Evolutionary conservation across 2,113 vertebrate genomes (phyloP).

Genomic region (Rafetus swinhoei): DNA sequence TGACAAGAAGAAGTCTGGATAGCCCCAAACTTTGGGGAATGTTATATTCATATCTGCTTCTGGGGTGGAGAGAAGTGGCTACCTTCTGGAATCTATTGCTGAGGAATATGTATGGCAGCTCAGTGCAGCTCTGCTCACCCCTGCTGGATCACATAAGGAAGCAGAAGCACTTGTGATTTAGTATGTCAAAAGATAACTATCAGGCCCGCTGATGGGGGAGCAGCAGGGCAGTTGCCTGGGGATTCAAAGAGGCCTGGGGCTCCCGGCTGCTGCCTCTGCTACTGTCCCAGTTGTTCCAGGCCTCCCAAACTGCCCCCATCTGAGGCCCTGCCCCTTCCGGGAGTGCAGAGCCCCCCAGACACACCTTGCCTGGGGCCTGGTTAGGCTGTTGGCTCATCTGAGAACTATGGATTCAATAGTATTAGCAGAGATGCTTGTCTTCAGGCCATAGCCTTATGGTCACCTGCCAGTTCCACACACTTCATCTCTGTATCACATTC

Average conservation of each 20-base stretch:
- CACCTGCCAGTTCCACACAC: not conserved
- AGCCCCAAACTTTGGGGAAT: not conserved
- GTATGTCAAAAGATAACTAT: not conserved
- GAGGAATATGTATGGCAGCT: not conserved
- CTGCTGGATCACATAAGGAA: accelerated
- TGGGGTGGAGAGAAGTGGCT: not conserved
- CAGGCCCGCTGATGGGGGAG: no score
- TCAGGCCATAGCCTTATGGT: not conserved
- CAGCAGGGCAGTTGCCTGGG: no score
- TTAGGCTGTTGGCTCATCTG: no score
- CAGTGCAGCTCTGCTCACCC: accelerated
- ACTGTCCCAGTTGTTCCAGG: no score
- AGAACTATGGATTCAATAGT: not conserved
- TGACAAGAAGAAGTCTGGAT: not conserved
- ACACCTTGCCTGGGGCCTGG: no score
- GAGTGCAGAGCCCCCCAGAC: no score
- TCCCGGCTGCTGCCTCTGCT: no score
- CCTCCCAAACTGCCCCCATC: no score
- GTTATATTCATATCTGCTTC: not conserved
- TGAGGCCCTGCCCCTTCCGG: no score
- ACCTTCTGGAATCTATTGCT: not conserved
- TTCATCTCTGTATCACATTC: not conserved
- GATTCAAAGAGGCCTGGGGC: no score
- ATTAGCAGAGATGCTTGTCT: not conserved
- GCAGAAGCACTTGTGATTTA: not conserved